Conservation (phyloP, 2,888 invertebrate genomes). For the Rhorus exstirpatorius region DNA sequence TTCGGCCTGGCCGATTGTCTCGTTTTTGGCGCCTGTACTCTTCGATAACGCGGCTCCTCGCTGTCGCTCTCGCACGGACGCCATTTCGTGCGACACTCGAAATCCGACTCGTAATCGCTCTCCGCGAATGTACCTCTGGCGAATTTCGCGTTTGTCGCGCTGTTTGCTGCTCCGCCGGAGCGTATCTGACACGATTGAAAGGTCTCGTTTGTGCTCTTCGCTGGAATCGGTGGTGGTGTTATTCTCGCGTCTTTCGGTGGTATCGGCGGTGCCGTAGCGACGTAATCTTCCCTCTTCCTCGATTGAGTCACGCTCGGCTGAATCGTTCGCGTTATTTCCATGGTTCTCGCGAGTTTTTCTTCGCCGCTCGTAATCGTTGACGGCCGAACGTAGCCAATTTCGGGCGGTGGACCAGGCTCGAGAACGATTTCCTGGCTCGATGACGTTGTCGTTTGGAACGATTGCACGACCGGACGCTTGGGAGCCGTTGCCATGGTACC, state of each 20-base stretch:
- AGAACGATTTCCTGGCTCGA: slow-evolving; percentile 78
- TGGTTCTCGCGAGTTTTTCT: slow-evolving; percentile 85
- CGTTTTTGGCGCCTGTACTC: slow-evolving; percentile 87
- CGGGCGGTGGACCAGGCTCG: slow-evolving; percentile 90
- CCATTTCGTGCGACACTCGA: slow-evolving; percentile 88
- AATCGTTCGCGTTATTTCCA: slow-evolving; percentile 87
- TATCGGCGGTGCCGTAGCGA: slow-evolving; percentile 84
- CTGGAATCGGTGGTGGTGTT: slow-evolving; percentile 85
- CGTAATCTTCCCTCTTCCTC: slow-evolving; percentile 82
- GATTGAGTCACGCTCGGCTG: slow-evolving; percentile 87
- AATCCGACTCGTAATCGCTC: slow-evolving; percentile 91
- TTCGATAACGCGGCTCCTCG: slow-evolving; percentile 88
- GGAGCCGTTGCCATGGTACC: slow-evolving; percentile 73
- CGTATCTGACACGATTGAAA: slow-evolving; percentile 85
- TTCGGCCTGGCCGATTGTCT: slow-evolving; percentile 85
- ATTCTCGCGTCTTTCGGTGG: slow-evolving; percentile 83
- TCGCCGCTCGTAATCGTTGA: slow-evolving; percentile 87
- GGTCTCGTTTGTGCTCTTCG: slow-evolving; percentile 84
- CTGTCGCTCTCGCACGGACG: slow-evolving; percentile 89
- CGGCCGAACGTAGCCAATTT: slow-evolving; percentile 89
- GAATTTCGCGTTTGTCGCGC: slow-evolving; percentile 88
- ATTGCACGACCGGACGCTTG: slow-evolving; percentile 73
- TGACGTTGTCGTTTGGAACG: slow-evolving; percentile 73
- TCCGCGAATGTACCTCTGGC: slow-evolving; percentile 88
- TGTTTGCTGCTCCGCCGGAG: slow-evolving; percentile 86